A percentile compares a stretch with the other conserved stretches of the same genome.
Conservation (phyloP, 2,113 vertebrate species). For the Danionella cerebrum region DNA sequence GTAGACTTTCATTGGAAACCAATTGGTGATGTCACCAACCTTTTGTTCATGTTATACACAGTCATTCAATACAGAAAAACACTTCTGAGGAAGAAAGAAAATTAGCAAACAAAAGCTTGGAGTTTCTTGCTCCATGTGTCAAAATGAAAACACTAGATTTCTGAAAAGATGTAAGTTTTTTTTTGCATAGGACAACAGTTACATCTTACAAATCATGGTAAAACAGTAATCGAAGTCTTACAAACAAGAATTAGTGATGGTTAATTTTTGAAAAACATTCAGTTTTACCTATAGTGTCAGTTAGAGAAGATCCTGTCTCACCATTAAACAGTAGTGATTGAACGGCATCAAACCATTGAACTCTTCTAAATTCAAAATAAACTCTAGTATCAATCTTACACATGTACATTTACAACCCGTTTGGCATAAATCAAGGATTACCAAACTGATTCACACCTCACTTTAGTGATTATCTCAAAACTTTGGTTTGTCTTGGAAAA, state of each 20-base stretch:
- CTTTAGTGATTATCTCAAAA: conserved; percentile 43
- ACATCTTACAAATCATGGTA: conserved; percentile 71
- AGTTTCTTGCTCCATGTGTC: not conserved
- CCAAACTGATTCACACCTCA: conserved; percentile 28
- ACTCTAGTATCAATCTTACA: conserved; percentile 44
- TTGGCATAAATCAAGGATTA: conserved; percentile 43
- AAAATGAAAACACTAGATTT: conserved; percentile 44
- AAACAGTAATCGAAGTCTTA: conserved; percentile 71
- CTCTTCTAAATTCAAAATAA: conserved; percentile 52
- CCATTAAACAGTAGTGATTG: conserved; percentile 84
- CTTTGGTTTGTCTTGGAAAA: conserved; percentile 34
- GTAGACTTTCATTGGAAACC: no score
- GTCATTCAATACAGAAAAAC: no score
- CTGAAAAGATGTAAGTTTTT: conserved; percentile 65
- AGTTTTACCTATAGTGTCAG: conserved; percentile 47
- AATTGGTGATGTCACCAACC: no score
- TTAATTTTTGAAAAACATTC: conserved; percentile 1
- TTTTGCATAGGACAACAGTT: conserved; percentile 85
- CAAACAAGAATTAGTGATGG: conserved; percentile 30
- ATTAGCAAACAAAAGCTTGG: conserved; percentile 27
- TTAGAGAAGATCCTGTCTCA: conserved; percentile 66
- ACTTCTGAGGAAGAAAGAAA: no score
- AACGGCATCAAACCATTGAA: conserved; percentile 78
- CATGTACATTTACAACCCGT: conserved; percentile 47
- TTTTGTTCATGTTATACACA: no score